Conservation (phyloP, 2,797 vertebrate genomes). For the Centroberyx gerrardi region DNA sequence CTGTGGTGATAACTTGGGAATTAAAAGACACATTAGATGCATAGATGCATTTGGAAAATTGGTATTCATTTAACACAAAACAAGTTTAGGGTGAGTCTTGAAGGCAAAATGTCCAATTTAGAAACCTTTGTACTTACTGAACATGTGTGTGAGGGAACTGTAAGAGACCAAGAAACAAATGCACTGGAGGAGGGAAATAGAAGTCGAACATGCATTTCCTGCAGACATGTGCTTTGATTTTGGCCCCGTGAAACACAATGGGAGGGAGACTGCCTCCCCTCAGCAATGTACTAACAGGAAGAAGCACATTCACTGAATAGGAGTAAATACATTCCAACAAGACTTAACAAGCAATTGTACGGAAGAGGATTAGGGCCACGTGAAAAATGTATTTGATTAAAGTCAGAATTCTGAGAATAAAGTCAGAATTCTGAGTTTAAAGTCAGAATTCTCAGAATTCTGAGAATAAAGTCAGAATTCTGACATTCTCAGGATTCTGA, state of each 20-base stretch:
- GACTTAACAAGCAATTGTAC: conserved; percentile 38
- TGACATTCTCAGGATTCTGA: no score
- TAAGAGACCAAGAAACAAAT: conserved; percentile 53
- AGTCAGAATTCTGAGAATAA: no score
- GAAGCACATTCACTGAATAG: conserved; percentile 69
- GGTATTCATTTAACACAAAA: no score
- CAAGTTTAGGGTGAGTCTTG: no score
- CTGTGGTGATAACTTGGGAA: background rate
- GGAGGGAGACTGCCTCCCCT: conserved; percentile 66
- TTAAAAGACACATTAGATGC: background rate
- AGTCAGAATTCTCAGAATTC: no score
- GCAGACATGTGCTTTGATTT: conserved; percentile 83
- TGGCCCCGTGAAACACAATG: conserved; percentile 79
- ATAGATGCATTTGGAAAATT: background rate
- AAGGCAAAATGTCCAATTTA: conserved; percentile 42
- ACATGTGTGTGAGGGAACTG: conserved; percentile 17
- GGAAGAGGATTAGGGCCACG: no score
- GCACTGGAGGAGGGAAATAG: conserved; percentile 67
- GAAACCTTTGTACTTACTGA: conserved; percentile 53
- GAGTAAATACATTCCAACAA: conserved; percentile 77
- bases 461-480: no score
- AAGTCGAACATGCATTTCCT: conserved; percentile 83
- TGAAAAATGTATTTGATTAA: no score
- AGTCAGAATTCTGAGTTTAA: no score
- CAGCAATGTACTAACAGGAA: conserved; percentile 78